Percentiles rank a stretch among this genome's conserved stretches.
These are phyloP conservation scores for Lithophane leautieri DNA, from an alignment of 2,888 invertebrate species.

Conservation along the genomic window DNA sequence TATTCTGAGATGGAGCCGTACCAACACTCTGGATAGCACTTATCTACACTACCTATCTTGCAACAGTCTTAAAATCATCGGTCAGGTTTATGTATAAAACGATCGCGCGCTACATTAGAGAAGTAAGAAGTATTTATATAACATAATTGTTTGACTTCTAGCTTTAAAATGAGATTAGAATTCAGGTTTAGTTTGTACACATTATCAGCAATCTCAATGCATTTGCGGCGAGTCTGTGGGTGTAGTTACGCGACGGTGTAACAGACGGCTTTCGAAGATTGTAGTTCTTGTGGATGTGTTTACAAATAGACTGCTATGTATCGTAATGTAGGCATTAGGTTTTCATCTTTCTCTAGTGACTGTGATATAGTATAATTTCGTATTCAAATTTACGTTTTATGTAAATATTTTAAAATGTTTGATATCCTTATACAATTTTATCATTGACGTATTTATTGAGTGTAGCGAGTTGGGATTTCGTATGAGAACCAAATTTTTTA, in stretches of 20 bases:
- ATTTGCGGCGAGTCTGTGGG: neutral
- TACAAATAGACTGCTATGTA: constrained; percentile 85
- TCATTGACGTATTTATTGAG: constrained; percentile 82
- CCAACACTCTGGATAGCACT: neutral
- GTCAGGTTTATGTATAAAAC: neutral
- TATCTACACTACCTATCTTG: neutral
- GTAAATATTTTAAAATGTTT: constrained; percentile 88
- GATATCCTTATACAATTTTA: constrained; percentile 90
- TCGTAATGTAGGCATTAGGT: constrained; percentile 80
- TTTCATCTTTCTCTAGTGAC: constrained; percentile 89
- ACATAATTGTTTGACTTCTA: neutral
- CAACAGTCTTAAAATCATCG: neutral
- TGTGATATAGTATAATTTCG: constrained; percentile 90
- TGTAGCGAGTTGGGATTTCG: constrained; percentile 73
- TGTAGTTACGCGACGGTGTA: constrained; percentile 69
- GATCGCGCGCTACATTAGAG: neutral
- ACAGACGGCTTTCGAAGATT: constrained; percentile 72
- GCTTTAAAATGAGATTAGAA: neutral
- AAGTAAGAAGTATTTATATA: neutral
- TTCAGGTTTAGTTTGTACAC: neutral
- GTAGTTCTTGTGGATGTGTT: constrained; percentile 83
- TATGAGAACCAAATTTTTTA: constrained; percentile 69
- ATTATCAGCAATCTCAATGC: neutral
- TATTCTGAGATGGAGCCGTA: too few species aligned
- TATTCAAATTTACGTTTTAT: constrained; percentile 82